Conservation (phyloP, 2,888 invertebrate genomes). For the Platycnemis pennipes region DNA sequence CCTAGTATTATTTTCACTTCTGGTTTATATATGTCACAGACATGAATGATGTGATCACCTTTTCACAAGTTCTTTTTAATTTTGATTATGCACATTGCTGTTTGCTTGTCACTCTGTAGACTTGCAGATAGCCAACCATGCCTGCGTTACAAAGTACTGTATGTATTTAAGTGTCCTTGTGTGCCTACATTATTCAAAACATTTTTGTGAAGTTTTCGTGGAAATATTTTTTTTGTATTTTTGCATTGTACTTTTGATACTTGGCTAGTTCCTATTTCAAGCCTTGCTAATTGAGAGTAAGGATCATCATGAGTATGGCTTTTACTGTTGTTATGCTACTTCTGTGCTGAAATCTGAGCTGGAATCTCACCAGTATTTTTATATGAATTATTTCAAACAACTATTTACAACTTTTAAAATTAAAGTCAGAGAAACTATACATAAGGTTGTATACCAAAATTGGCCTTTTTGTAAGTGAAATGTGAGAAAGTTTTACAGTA, state of each 20-base stretch:
- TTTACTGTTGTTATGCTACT: background rate
- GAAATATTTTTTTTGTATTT: background rate
- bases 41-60: background rate
- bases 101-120: background rate
- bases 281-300: background rate
- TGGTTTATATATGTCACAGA: constrained; percentile 6
- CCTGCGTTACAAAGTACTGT: background rate
- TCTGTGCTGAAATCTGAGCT: background rate
- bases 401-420: background rate
- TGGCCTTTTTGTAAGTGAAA: background rate
- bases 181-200: background rate
- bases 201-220: background rate
- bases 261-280: background rate
- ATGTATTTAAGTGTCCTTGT: background rate
- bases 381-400: background rate
- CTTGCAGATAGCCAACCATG: background rate
- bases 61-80: background rate
- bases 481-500: background rate
- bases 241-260: background rate
- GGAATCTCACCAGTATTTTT: background rate
- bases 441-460: background rate
- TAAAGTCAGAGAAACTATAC: background rate
- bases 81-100: background rate
- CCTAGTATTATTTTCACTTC: constrained; percentile 36
- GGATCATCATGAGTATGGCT: background rate